Base-by-base conservation (phyloP, 2,797 vertebrate genomes). In the Labeo calbasu region DNA sequence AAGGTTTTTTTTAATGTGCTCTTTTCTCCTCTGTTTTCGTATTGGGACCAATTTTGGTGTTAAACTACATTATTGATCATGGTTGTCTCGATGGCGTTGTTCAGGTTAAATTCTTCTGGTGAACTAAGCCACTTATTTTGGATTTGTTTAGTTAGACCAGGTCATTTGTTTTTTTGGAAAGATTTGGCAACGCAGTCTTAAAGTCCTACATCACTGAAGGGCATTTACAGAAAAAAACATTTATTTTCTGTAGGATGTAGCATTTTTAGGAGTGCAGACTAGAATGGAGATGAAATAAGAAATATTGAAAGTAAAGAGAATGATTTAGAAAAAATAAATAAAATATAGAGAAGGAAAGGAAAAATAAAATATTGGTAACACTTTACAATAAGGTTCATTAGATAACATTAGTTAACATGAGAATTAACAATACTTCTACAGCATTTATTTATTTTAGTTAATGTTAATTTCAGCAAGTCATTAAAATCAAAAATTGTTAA, bases 21-120 rank as follows among this genome's bases (percentile, higher is more conserved):
- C 28, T 76, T 71, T 59, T 80, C 36, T 72, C 21, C 48, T 14
- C 36, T 15, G 28, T 11, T 43, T 63, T 9, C 5, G 40, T 40
- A 57, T 77, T 68, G 23, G 72, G 36, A 77, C 17, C 23, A 59
- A n/a, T 71, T 84, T 78, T 68, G 19, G 11, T 50, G 28, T 77
- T n/a, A 1, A 68, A 55, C n/a, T 69, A 32, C 21, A 51, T 46
- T 79, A 9, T 28, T 32, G 63, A 66, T 63, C 12, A 2, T 59
- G 55, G n/a, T 59, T 77, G 75, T 21, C 36, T 53, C 71, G 19
- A 5, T 73, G 25, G 25, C 1, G 5, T 63, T 0, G 43, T 23
- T 78, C 5, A 48, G 43, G 50, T 66, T 48, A 48, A 40, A 0
- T 12, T 59, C 13, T 25, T 59, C 61, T 48, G 12, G 4, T 28